Percentiles rank a stretch among this genome's conserved stretches.
Conservation (phyloP, 2,797 vertebrate genomes). For the Setipinna tenuifilis region DNA sequence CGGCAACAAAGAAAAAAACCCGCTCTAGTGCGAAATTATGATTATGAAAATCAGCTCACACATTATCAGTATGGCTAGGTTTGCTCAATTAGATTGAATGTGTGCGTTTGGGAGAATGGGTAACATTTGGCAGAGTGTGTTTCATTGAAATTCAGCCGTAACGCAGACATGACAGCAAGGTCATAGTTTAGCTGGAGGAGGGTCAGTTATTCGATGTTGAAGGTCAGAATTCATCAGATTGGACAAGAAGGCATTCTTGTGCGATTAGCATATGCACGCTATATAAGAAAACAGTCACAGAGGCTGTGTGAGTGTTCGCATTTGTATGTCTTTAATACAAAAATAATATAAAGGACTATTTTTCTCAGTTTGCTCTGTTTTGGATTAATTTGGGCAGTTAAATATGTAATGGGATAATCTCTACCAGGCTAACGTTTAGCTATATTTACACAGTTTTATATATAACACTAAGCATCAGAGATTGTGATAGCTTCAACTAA, state of each 20-base stretch:
- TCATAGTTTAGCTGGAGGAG: constrained; percentile 17
- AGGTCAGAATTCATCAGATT: constrained; percentile 21
- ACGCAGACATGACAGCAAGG: constrained; percentile 7
- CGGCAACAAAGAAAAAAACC: background rate
- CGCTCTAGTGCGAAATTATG: background rate
- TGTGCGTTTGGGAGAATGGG: background rate
- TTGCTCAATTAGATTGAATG: background rate
- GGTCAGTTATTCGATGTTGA: background rate
- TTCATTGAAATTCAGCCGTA: constrained; percentile 10
- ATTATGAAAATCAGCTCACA: constrained; percentile 18
- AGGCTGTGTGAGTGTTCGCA: background rate
- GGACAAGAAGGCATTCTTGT: constrained; percentile 12
- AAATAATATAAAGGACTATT: background rate
- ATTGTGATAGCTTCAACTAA: no score
- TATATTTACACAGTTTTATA: no score
- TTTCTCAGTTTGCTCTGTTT: no score
- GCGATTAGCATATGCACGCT: background rate
- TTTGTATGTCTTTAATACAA: background rate
- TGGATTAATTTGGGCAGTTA: no score
- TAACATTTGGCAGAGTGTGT: background rate
- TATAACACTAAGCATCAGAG: no score
- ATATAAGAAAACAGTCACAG: background rate
- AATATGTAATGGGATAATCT: no score
- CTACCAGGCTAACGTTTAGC: no score
- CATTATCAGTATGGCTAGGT: background rate